Conservation (phyloP, 2,888 invertebrate genomes). For the Protodeltote pygarga region DNA sequence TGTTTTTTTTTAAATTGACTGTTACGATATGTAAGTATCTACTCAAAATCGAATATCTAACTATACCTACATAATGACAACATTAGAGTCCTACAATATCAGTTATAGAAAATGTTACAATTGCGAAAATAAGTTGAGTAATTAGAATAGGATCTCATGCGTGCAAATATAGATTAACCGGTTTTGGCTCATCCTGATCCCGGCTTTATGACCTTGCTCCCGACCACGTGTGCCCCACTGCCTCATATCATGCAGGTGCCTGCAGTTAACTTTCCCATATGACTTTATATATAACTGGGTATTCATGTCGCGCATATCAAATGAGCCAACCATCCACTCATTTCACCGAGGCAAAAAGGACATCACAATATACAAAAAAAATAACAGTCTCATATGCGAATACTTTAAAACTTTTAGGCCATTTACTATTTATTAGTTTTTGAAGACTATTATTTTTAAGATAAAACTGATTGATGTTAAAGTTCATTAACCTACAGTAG, state of each 20-base stretch:
- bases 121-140: not conserved
- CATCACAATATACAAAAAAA: conserved; percentile 23
- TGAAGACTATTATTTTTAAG: no score
- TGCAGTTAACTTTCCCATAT: conserved; percentile 48
- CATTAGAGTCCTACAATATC: no score
- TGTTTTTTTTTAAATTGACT: not conserved
- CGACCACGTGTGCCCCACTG: conserved; percentile 54
- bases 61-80: no score
- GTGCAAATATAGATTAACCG: conserved; percentile 23
- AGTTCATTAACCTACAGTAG: conserved; percentile 28
- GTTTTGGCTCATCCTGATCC: conserved; percentile 44
- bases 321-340: conserved; percentile 62
- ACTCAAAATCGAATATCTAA: no score
- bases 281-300: conserved; percentile 52
- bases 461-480: no score
- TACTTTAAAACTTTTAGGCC: not conserved
- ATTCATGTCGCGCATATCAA: conserved; percentile 66
- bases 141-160: conserved; percentile 10
- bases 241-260: conserved; percentile 49
- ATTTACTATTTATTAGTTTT: no score
- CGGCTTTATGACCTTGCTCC: conserved; percentile 46
- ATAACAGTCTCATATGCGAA: conserved; percentile 1
- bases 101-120: not conserved
- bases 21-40: no score
- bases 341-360: conserved; percentile 58